Evolutionary conservation across 2,113 vertebrate genomes (phyloP).

Genomic region (Ceyx cyanopectus): DNA sequence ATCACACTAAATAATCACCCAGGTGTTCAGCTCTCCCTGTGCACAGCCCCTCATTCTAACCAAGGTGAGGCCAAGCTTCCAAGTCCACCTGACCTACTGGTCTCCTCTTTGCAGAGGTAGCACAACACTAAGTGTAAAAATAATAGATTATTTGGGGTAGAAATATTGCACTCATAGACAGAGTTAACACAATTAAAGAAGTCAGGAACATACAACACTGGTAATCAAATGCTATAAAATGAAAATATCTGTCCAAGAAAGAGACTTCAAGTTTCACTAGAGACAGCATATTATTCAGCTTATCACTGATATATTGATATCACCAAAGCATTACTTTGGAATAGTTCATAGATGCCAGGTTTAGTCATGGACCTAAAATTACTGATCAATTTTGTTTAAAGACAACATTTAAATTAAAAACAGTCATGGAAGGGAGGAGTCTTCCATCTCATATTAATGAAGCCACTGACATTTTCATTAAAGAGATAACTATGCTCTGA

Average conservation of each 20-base stretch:
- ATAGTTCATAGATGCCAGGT: background rate
- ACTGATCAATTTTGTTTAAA: background rate
- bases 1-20: rapidly evolving
- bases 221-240: background rate
- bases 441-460: background rate
- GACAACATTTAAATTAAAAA: background rate
- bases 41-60: background rate
- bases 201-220: rapidly evolving
- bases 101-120: rapidly evolving
- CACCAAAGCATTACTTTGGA: background rate
- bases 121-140: background rate
- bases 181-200: background rate
- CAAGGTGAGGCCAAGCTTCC: background rate
- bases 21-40: rapidly evolving
- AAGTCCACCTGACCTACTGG: background rate
- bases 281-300: background rate
- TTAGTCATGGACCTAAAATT: background rate
- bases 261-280: background rate
- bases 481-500: background rate
- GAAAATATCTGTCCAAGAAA: background rate
- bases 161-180: background rate
- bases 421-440: background rate
- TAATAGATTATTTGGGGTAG: background rate
- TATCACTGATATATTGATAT: background rate
- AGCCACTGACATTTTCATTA: background rate